These are phyloP conservation scores for Bombus impatiens DNA, from an alignment of 1,140 invertebrate genomes.

Conservation along the genomic window DNA sequence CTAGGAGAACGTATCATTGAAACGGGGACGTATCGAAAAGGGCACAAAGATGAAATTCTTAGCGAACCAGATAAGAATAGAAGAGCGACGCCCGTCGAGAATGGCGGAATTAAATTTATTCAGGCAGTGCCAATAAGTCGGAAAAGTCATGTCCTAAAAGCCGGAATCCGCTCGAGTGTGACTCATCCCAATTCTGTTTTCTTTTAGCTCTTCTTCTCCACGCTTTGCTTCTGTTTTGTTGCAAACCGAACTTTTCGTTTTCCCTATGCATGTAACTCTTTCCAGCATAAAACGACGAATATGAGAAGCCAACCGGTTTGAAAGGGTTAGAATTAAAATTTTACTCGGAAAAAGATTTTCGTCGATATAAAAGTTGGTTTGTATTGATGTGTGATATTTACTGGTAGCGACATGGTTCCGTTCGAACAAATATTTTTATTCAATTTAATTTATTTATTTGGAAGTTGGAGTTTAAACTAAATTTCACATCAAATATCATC, in stretches of 20 bases:
- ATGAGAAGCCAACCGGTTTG: not conserved
- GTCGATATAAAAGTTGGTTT: too few species aligned
- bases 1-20: constrained; percentile 24
- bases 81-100: constrained; percentile 62
- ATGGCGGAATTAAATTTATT: constrained; percentile 79
- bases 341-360: too few species aligned
- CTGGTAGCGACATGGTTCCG: too few species aligned
- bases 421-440: too few species aligned
- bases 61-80: constrained; percentile 66
- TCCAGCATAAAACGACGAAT: constrained; percentile 6
- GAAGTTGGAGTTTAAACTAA: too few species aligned
- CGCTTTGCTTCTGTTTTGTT: constrained; percentile 51
- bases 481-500: too few species aligned
- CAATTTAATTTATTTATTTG: too few species aligned
- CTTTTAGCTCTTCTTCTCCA: not conserved
- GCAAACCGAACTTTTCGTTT: not conserved
- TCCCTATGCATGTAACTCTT: not conserved
- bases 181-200: constrained; percentile 31
- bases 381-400: too few species aligned
- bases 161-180: constrained; percentile 69
- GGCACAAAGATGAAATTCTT: constrained; percentile 76
- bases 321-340: not conserved
- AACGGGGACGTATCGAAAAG: constrained; percentile 41
- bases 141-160: constrained; percentile 76
- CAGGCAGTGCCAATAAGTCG: constrained; percentile 77